These are phyloP conservation scores for Lasiurus borealis DNA, from an alignment of 2,113 vertebrate species.

Conservation along the genomic window DNA sequence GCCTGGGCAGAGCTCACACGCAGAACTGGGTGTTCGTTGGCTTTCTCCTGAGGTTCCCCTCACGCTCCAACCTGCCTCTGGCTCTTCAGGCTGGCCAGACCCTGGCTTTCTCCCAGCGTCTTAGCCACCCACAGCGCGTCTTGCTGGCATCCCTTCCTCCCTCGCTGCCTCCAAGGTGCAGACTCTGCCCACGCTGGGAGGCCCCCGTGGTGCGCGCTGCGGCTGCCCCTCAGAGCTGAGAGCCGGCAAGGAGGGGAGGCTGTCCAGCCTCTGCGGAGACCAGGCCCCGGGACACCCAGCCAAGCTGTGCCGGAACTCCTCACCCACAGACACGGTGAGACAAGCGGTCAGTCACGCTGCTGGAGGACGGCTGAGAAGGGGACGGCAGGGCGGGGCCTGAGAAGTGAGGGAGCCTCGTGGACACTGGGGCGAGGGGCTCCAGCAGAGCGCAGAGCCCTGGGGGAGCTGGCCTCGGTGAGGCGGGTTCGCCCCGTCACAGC, in stretches of 20 bases:
- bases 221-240: background rate
- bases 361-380: background rate
- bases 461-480: background rate
- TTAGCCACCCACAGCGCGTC: fast-evolving
- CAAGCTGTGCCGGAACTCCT: background rate
- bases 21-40: background rate
- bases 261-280: background rate
- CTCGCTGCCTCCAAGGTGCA: background rate
- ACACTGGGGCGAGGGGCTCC: fast-evolving
- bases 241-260: background rate
- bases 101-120: fast-evolving
- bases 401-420: background rate
- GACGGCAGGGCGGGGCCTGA: fast-evolving
- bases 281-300: background rate
- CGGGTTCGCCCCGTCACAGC: fast-evolving
- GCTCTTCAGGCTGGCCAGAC: too few species aligned
- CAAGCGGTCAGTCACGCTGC: background rate
- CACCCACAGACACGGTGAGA: background rate
- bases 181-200: background rate
- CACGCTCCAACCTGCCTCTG: background rate
- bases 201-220: too few species aligned
- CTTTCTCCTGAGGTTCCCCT: background rate
- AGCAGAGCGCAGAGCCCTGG: background rate
- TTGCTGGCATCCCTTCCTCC: background rate
- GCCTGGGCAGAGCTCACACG: background rate